Evolutionary conservation across 2,888 invertebrate species (phyloP).

Genomic region (Drosophila meridionalis): DNA sequence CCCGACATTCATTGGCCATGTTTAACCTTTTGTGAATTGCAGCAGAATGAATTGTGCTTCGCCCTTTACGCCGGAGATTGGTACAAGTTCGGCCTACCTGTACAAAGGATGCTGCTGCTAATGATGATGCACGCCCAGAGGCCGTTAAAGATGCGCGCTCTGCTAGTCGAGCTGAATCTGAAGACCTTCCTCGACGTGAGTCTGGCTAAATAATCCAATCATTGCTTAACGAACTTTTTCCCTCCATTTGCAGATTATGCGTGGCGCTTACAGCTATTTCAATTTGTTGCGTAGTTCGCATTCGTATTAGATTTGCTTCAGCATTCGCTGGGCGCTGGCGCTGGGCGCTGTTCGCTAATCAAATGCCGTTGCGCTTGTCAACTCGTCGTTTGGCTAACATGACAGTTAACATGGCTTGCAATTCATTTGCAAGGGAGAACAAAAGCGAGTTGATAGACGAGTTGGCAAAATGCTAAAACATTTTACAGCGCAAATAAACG

Average conservation of each 20-base stretch:
- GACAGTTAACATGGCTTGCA: slow-evolving; percentile 78
- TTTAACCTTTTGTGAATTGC: slow-evolving; percentile 17
- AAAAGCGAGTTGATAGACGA: slow-evolving; percentile 28
- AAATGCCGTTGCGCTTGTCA: slow-evolving; percentile 67
- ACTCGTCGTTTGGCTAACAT: slow-evolving; percentile 71
- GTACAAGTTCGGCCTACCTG: slow-evolving; percentile 67
- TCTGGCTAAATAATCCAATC: not conserved
- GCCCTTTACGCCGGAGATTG: slow-evolving; percentile 74
- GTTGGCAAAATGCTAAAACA: slow-evolving; percentile 64
- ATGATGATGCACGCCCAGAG: slow-evolving; percentile 71
- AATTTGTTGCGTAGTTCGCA: slow-evolving; percentile 71
- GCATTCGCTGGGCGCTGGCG: slow-evolving; percentile 1
- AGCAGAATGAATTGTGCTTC: slow-evolving; percentile 70
- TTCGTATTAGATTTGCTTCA: slow-evolving; percentile 36
- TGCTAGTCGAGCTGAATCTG: slow-evolving; percentile 76
- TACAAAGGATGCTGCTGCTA: slow-evolving; percentile 66
- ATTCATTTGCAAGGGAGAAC: slow-evolving; percentile 50
- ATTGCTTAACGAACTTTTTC: slow-evolving; percentile 6
- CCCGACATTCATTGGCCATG: slow-evolving; percentile 7
- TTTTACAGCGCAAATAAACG: slow-evolving; percentile 73
- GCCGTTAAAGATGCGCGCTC: slow-evolving; percentile 75
- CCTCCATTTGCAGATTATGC: slow-evolving; percentile 63
- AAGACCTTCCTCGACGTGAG: slow-evolving; percentile 77
- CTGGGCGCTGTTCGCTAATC: slow-evolving; percentile 41
- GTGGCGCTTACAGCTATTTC: slow-evolving; percentile 82